phyloP scores from a whole-genome alignment of 2,797 vertebrate genomes.

The Xyrichtys novacula region DNA sequence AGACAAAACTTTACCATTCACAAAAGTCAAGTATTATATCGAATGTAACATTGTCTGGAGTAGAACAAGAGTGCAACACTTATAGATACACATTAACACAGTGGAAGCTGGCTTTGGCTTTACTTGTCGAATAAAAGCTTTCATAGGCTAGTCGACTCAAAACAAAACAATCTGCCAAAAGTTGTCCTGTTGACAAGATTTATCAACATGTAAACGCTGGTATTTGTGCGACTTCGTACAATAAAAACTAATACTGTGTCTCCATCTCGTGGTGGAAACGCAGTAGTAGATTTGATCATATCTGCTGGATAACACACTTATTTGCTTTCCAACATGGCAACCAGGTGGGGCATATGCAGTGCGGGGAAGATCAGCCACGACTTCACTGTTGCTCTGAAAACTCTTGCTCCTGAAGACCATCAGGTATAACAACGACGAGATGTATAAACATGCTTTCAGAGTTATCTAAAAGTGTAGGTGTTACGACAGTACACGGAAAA shows the following conservation, averaged over 20 bases:
- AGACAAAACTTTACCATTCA: conserved; percentile 59
- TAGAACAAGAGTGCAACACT: conserved; percentile 74
- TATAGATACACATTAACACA: conserved; percentile 65
- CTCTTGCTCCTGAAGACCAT: conserved; percentile 84
- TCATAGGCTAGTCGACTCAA: no score
- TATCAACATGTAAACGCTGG: not conserved
- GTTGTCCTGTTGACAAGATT: not conserved
- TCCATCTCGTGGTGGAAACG: conserved; percentile 52
- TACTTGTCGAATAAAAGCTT: no score
- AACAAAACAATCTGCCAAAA: no score
- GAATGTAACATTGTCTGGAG: conserved; percentile 78
- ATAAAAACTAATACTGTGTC: conserved; percentile 9
- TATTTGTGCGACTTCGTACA: conserved; percentile 10
- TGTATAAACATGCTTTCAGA: not conserved
- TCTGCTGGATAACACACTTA: not conserved
- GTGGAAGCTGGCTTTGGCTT: conserved; percentile 38
- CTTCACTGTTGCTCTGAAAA: conserved; percentile 84
- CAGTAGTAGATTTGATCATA: not conserved
- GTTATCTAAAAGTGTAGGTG: not conserved
- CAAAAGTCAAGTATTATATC: conserved; percentile 76
- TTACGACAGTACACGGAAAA: accelerated
- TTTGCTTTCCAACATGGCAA: conserved; percentile 77
- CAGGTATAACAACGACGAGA: conserved; percentile 76
- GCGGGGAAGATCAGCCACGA: conserved; percentile 87
- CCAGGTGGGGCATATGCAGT: conserved; percentile 88